These are phyloP conservation scores for Dinomys branickii DNA, from an alignment of 2,113 vertebrate genomes.

Conservation along the genomic window DNA sequence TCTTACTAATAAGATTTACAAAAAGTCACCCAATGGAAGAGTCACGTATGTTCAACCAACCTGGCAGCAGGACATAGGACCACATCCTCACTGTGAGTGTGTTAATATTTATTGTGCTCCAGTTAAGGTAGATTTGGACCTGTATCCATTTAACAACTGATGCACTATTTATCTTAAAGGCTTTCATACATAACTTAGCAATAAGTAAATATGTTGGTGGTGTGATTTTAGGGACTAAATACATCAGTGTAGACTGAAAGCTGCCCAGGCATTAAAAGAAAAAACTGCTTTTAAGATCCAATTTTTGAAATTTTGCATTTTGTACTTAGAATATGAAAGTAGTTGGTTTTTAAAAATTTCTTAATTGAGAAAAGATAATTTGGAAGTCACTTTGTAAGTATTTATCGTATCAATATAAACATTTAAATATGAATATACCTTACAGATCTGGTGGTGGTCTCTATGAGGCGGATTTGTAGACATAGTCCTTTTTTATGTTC, in stretches of 20 bases:
- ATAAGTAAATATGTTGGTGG: neutral
- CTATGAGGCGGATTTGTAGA: neutral
- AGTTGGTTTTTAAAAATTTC: neutral
- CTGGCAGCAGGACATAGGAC: neutral
- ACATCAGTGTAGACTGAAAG: constrained; percentile 38
- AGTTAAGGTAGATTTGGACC: neutral
- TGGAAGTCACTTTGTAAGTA: neutral
- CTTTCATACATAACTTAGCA: constrained; percentile 39
- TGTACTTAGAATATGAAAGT: constrained; percentile 30
- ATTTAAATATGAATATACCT: neutral
- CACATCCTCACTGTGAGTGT: neutral
- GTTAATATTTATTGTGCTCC: neutral
- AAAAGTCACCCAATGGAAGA: neutral
- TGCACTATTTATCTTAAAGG: neutral
- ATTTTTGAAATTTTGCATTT: constrained; percentile 45
- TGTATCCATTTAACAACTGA: neutral
- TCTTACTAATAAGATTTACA: neutral
- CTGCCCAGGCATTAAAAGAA: constrained; percentile 33
- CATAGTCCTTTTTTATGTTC: neutral
- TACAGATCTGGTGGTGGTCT: neutral
- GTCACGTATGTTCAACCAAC: neutral
- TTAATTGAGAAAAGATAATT: neutral
- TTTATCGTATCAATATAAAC: neutral
- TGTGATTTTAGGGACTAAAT: neutral
- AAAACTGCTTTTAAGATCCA: constrained; percentile 30